Evolutionary conservation across 2,113 vertebrate genomes (phyloP), one percentile per base, ranked within the genome.

Genomic region (Amphiprion percula): DNA sequence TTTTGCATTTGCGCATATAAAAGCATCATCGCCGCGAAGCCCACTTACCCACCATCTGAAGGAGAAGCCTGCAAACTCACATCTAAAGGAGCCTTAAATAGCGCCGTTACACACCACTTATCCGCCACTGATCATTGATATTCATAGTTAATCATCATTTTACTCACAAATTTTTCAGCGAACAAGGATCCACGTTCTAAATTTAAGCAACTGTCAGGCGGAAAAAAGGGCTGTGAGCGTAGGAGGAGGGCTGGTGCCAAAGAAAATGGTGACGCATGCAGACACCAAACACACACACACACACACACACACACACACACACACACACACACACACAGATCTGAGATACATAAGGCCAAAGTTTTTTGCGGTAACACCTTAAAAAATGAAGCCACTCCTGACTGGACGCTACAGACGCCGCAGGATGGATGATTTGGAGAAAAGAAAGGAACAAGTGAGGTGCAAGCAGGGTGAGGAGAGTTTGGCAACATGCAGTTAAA

Each of bases 101-200:
- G 70, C 26, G 2, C 60, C 30, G 71, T 77, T 82, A 73, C 80
- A 85, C 77, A 78, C 44, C 47, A 65, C 61, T 68, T 49, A 75
- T 37, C 72, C 59, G 47, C 41, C 6, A 12, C 65, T 24, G 59
- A 79, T 82, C 74, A 74, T 52, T 65, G 68, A 83, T 56, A 89
- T 79, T 90, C 74, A 83, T 49, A 69, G 68, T 68, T 89, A 52
- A 82, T 87, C 82, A 87, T 58, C 30, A 15, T 77, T 90, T 80
- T 59, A 65, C 64, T 68, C 76, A 78, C 68, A 78, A 77, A 26
- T 26, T 26, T 73, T 69, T 56, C 2, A 76, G 70, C 46, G 33
- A 74, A 74, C 63, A 63, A 37, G 46, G 39, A 79, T 49, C 26
- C 71, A 50, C 37, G 10, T 62, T 89, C 68, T 79, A 82, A 76